Base-by-base conservation (phyloP, 2,888 invertebrate species). In the Disparrhopalites patrizii region DNA sequence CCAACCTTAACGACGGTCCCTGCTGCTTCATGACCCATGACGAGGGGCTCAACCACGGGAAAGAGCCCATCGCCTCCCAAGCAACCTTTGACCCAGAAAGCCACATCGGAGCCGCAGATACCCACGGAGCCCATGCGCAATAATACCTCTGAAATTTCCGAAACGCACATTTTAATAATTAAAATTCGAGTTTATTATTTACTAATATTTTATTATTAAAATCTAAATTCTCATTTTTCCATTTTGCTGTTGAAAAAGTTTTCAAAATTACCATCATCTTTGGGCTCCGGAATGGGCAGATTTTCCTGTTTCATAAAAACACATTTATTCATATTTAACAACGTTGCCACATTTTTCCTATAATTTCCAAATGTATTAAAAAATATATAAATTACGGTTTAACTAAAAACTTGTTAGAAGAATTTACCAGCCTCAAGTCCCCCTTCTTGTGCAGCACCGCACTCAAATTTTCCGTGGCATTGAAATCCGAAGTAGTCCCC, bases 31-130 rank as follows among this genome's bases (percentile, higher is more conserved):
- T 98, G 97, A 0, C 97, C 97, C 78, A 97, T 88, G 30, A 96
- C 84, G 94, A 97, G 94, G 8, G 97, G 97, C 55, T 86, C 84
- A 67, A 85, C 84, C 0, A 97, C 84, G 30, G 94, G 81, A 78
- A 94, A 96, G 90, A 85, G 67, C 85, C 84, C 0, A 97, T 84
- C 31, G 94, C 81, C 86, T 0, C 93, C 96, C 77, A 95, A 94
- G 20, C 85, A 79, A 10, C 96, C 97, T 70, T 86, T 81, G 36
- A 86, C 86, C 81, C 92, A 85, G 81, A 96, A 98, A 80, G 95
- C 95, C 3, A 98, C 92, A 80, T 98, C 97, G 23, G 83, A 83
- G 0, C 97, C 97, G 79, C 97, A 98, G 77, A 98, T 97, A n/a
- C 97, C 97, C 51, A 97, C 93, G 72, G 88, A 87, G 77, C 89